Conservation (phyloP, 2,113 vertebrate species). For the Coturnix japonica region DNA sequence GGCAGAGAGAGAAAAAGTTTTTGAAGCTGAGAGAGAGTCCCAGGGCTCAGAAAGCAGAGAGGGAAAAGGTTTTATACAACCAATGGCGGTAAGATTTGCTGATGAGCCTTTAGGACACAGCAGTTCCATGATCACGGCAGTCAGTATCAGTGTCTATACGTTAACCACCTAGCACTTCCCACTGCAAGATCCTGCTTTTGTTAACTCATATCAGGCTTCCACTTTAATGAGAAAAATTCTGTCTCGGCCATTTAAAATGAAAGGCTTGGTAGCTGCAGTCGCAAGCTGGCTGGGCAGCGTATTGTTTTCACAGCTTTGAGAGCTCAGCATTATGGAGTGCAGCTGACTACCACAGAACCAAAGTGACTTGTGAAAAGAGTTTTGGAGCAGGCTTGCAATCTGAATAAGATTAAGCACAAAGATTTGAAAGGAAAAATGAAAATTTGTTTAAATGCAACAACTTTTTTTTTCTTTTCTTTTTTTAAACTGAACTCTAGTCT, state of each 20-base stretch:
- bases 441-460: background rate
- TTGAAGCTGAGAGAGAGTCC: too few species aligned
- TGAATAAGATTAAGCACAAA: background rate
- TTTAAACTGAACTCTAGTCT: background rate
- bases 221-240: background rate
- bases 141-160: background rate
- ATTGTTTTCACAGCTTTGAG: background rate
- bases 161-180: background rate
- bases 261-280: background rate
- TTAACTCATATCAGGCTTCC: background rate
- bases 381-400: background rate
- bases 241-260: background rate
- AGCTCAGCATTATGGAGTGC: background rate
- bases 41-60: too few species aligned
- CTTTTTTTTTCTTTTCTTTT: background rate
- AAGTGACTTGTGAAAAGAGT: background rate
- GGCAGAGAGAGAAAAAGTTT: too few species aligned
- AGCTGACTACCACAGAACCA: background rate
- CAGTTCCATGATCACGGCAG: background rate
- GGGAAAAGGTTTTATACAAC: too few species aligned
- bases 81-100: background rate
- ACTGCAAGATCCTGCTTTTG: background rate
- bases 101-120: background rate
- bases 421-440: background rate
- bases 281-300: background rate